Evolutionary conservation across 2,888 invertebrate species (phyloP).

Genomic region (Oscheius sp.): DNA sequence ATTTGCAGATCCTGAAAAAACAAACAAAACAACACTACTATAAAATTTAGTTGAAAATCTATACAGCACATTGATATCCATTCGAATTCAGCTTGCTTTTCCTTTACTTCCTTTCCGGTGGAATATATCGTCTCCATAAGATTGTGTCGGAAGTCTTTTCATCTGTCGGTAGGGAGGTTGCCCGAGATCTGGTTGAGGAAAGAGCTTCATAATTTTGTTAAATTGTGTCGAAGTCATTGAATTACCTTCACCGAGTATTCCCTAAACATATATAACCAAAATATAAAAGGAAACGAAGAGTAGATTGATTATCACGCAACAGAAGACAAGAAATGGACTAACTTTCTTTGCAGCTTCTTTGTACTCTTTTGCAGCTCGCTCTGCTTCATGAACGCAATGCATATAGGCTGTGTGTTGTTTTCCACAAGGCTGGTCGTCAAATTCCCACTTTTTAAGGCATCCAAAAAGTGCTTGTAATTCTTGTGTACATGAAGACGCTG

Average conservation of each 20-base stretch:
- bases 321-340: background rate
- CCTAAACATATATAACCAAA: slow-evolving; percentile 39
- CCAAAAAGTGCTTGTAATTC: slow-evolving; percentile 67
- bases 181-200: slow-evolving; percentile 65
- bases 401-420: slow-evolving; percentile 60
- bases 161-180: slow-evolving; percentile 57
- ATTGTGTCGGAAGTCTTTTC: slow-evolving; percentile 63
- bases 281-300: background rate
- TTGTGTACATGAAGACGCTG: slow-evolving; percentile 65
- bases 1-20: background rate
- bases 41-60: background rate
- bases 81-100: slow-evolving; percentile 45
- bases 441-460: slow-evolving; percentile 69
- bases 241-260: slow-evolving; percentile 57
- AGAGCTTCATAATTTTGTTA: slow-evolving; percentile 65
- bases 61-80: background rate
- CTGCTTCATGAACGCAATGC: slow-evolving; percentile 59
- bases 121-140: slow-evolving; percentile 64
- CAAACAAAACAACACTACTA: background rate
- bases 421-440: slow-evolving; percentile 63
- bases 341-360: slow-evolving; percentile 59
- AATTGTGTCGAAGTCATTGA: slow-evolving; percentile 59
- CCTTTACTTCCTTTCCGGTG: slow-evolving; percentile 58
- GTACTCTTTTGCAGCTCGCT: slow-evolving; percentile 51
- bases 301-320: background rate